Percentiles rank a stretch among this genome's conserved stretches.
phyloP scores from a whole-genome alignment of 2,113 vertebrate genomes.

The Mystacornis crossleyi region DNA sequence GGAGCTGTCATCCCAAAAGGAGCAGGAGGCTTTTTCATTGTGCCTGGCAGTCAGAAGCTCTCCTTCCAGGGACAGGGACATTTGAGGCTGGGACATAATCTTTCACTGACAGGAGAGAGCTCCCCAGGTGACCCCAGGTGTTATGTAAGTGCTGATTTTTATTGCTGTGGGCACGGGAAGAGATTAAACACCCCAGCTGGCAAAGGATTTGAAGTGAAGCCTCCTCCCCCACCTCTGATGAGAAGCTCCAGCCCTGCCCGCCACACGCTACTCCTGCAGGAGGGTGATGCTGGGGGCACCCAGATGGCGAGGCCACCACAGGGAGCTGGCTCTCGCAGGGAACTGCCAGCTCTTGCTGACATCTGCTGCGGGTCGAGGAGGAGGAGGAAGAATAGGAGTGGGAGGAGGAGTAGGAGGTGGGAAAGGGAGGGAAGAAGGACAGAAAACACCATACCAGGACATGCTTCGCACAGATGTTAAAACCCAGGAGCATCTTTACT shows the following conservation, averaged over 20 bases:
- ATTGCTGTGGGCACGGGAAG: background rate
- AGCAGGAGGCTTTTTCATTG: background rate
- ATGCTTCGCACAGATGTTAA: background rate
- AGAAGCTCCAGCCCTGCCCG: background rate
- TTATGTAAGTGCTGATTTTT: background rate
- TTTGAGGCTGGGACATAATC: background rate
- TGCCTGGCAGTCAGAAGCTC: background rate
- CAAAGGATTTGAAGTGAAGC: background rate
- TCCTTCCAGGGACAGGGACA: background rate
- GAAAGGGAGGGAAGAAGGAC: background rate
- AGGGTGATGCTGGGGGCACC: accelerated
- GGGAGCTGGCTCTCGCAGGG: accelerated
- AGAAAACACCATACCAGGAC: background rate
- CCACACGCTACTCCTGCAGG: background rate
- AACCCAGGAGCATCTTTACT: background rate
- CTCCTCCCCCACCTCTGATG: background rate
- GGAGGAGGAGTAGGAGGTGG: background rate
- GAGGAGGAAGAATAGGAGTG: background rate
- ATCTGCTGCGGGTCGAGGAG: background rate
- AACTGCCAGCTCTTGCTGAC: background rate
- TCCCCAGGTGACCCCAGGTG: background rate
- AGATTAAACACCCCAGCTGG: conserved; percentile 20
- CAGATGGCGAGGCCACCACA: background rate
- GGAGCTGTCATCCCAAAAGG: background rate
- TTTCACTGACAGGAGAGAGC: background rate